Percentiles rank a stretch among this genome's conserved stretches.
Conservation (phyloP, 2,888 invertebrate genomes). For the Thymelicus acteon region DNA sequence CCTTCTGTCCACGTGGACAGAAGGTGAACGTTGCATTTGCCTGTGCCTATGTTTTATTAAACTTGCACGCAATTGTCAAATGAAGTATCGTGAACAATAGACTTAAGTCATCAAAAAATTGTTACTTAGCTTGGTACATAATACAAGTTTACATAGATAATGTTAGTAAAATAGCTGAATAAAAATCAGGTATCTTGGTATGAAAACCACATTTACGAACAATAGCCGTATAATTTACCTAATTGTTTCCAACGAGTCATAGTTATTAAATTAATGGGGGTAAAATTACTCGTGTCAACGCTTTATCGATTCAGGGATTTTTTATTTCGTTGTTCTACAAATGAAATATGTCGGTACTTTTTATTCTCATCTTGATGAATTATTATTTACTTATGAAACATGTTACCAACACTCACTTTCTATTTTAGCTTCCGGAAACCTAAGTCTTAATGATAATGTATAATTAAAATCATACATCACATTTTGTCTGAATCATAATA, state of each 20-base stretch:
- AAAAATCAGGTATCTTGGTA: neutral
- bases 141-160: neutral
- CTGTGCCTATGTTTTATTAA: no score
- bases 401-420: no score
- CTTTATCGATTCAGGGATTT: conserved; percentile 15
- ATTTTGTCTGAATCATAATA: no score
- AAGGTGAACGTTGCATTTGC: no score
- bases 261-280: conserved; percentile 15
- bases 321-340: conserved; percentile 9
- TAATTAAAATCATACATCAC: no score
- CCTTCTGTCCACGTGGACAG: no score
- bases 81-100: no score
- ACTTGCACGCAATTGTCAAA: no score
- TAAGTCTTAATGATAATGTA: no score
- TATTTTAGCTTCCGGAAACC: no score
- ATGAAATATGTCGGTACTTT: conserved; percentile 1
- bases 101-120: no score
- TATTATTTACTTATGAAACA: neutral
- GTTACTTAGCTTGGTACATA: neutral
- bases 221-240: conserved; percentile 2
- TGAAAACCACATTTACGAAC: conserved; percentile 6
- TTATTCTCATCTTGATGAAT: neutral
- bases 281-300: conserved; percentile 19
- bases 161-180: neutral
- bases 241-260: conserved; percentile 12